Base-by-base conservation (phyloP, 2,888 invertebrate species). In the Meganola albula region DNA sequence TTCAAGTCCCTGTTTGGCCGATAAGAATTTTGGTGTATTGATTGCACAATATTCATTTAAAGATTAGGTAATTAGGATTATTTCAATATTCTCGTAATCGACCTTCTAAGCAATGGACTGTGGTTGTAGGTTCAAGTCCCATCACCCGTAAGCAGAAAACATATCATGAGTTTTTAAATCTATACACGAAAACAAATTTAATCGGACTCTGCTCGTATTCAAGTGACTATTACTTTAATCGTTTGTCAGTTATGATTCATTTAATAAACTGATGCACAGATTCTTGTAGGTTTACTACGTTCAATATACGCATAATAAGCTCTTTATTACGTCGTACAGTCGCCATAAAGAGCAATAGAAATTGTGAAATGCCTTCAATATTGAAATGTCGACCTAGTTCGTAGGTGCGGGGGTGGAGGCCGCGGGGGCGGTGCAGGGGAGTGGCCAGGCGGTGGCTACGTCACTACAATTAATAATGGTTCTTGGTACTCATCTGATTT, bases 41-140 rank as follows among this genome's bases (percentile, higher is more conserved):
- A n/a, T n/a, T n/a, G n/a, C n/a, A n/a, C n/a, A n/a, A n/a, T n/a
- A n/a, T n/a, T n/a, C n/a, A n/a, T n/a, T n/a, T n/a, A n/a, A n/a
- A n/a, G n/a, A n/a, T n/a, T n/a, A n/a, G n/a, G n/a, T n/a, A n/a
- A n/a, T n/a, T n/a, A n/a, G n/a, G n/a, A n/a, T n/a, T n/a, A n/a
- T n/a, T n/a, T n/a, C n/a, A n/a, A n/a, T n/a, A n/a, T n/a, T n/a
- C n/a, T n/a, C n/a, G n/a, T n/a, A n/a, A 90, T 90, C 90, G 90
- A 90, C 90, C 90, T 90, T 90, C 90, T 90, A 90, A 90, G 90
- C 90, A 90, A 90, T 89, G 90, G 90, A 90, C n/a, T n/a, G n/a
- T n/a, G n/a, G n/a, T 89, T 90, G 90, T 90, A 90, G 90, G 90
- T 90, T 90, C 90, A 90, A 90, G 90, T 90, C 90, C 90, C 90